phyloP scores from a whole-genome alignment of 2,113 vertebrate species.

The Vombatus ursinus region DNA sequence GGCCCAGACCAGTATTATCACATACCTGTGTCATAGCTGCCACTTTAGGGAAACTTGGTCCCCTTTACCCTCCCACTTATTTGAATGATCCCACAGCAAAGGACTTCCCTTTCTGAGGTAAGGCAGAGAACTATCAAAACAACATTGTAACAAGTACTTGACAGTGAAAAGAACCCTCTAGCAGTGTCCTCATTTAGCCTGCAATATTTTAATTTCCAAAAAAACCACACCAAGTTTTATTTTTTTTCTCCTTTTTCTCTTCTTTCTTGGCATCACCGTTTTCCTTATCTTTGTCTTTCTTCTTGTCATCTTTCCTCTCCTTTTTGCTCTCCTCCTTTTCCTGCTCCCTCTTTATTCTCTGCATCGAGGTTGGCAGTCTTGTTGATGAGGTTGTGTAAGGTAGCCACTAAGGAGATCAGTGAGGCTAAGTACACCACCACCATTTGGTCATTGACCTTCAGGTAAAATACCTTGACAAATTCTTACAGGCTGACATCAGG shows the following conservation, averaged over 20 bases:
- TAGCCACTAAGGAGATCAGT: conserved; percentile 93
- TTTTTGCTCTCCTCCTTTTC: conserved; percentile 98
- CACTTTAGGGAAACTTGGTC: neutral
- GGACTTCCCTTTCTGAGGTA: neutral
- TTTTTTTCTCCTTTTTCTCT: conserved; percentile 93
- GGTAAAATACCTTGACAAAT: conserved; percentile 89
- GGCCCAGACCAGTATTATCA: neutral
- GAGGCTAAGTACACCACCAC: conserved; percentile 98
- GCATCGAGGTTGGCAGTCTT: conserved; percentile 99
- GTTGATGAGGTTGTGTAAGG: conserved; percentile 98
- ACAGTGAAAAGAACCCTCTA: neutral
- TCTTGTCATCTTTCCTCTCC: conserved; percentile 97
- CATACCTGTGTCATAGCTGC: neutral
- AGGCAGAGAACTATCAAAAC: conserved; percentile 4
- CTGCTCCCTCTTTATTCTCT: conserved; percentile 97
- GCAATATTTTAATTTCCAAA: conserved; percentile 36
- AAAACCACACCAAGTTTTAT: conserved; percentile 71
- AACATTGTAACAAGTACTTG: conserved; percentile 28
- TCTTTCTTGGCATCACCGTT: conserved; percentile 86
- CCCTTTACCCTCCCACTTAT: neutral
- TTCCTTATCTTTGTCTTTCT: conserved; percentile 93
- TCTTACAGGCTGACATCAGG: conserved; percentile 96
- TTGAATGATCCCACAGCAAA: neutral
- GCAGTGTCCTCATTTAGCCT: conserved; percentile 67
- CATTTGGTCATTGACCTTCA: conserved; percentile 94